These are phyloP conservation scores for Nannoperca australis DNA, from an alignment of 2,797 vertebrate species.

Conservation along the genomic window DNA sequence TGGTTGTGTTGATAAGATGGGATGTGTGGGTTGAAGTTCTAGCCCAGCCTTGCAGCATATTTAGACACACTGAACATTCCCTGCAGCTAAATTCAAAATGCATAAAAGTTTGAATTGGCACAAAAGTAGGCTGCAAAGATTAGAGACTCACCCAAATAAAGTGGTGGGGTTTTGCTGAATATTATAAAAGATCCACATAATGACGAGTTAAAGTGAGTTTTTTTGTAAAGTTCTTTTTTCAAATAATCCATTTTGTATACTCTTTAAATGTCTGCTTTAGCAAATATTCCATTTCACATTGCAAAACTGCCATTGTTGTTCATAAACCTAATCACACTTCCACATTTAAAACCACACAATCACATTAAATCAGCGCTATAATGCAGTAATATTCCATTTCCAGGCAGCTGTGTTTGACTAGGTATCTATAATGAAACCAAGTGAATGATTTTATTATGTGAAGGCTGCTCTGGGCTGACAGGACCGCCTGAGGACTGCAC, in stretches of 20 bases:
- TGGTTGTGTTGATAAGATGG: constrained; percentile 28
- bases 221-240: constrained; percentile 12
- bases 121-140: not conserved
- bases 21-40: constrained; percentile 11
- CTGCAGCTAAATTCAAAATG: constrained; percentile 7
- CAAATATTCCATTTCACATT: constrained; percentile 2
- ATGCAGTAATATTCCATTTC: constrained; percentile 40
- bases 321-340: constrained; percentile 37
- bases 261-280: not conserved
- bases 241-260: constrained; percentile 16
- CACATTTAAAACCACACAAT: constrained; percentile 55
- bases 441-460: constrained; percentile 42
- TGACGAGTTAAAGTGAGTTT: constrained; percentile 4
- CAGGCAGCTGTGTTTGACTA: constrained; percentile 62
- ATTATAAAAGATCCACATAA: not conserved
- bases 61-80: constrained; percentile 1
- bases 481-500: not conserved
- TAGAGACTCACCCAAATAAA: not conserved
- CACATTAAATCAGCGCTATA: constrained; percentile 47
- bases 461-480: constrained; percentile 19
- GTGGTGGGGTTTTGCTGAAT: not conserved
- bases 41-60: constrained; percentile 38
- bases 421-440: constrained; percentile 52
- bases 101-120: constrained; percentile 2
- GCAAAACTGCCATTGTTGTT: constrained; percentile 15